A percentile compares a stretch with the other conserved stretches of the same genome.
Evolutionary conservation across 92 coral and sea anemone genomes (phyloP).

Genomic region (Anthopleura xanthogrammica): DNA sequence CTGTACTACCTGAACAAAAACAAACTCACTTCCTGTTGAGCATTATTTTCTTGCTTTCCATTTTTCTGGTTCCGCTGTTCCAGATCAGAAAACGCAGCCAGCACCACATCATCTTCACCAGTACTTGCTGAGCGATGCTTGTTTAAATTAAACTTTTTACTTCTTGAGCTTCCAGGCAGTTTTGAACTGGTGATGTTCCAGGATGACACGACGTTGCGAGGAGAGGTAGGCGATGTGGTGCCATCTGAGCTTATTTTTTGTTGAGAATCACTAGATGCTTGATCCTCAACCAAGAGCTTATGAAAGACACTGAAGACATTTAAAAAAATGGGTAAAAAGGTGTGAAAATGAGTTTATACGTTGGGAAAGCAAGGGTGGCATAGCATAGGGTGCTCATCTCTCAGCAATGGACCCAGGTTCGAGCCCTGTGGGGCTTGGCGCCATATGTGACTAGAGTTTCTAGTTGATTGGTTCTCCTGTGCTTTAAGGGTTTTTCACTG

Average conservation of each 20-base stretch:
- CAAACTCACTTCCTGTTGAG: slow-evolving; percentile 1
- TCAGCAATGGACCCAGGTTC: too few relatives aligned
- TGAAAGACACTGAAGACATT: slow-evolving; percentile 67
- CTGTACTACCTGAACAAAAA: neutral
- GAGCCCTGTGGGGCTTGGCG: too few relatives aligned
- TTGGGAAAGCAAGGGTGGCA: too few relatives aligned
- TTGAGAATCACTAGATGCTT: slow-evolving; percentile 26
- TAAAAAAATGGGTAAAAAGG: neutral
- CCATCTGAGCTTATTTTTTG: slow-evolving; percentile 31
- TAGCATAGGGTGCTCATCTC: too few relatives aligned
- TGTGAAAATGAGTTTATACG: too few relatives aligned
- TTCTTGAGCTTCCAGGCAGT: slow-evolving; percentile 60
- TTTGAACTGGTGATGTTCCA: slow-evolving; percentile 40
- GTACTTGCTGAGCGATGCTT: slow-evolving; percentile 60
- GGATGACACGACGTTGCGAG: slow-evolving; percentile 56
- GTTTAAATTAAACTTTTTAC: slow-evolving; percentile 71
- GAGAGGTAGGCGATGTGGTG: slow-evolving; percentile 45
- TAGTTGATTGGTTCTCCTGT: too few relatives aligned
- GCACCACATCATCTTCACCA: slow-evolving; percentile 63
- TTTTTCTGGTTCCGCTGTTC: slow-evolving; percentile 42
- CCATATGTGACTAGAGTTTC: too few relatives aligned
- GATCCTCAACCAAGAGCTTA: slow-evolving; percentile 74
- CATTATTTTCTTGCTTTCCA: slow-evolving; percentile 11
- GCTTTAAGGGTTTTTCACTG: too few relatives aligned
- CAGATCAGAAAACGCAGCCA: slow-evolving; percentile 71